These are phyloP conservation scores for Psococerastis gibbosa DNA, from an alignment of 2,888 invertebrate genomes.

Conservation along the genomic window DNA sequence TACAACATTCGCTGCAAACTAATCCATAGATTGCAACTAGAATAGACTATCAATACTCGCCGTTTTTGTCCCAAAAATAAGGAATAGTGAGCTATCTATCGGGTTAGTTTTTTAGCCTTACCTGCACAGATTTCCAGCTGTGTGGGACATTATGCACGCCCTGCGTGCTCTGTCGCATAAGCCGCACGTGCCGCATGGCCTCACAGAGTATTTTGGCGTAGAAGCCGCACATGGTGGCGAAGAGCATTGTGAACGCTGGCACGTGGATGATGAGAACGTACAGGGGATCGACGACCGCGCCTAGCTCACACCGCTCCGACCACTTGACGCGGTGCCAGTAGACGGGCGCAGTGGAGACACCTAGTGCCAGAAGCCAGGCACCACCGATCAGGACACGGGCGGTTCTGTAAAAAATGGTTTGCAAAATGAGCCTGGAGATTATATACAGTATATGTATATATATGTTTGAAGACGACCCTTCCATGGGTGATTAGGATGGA, in stretches of 20 bases:
- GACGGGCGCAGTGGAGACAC: slow-evolving; percentile 46
- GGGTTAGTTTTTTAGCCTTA: no score
- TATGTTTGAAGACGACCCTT: no score
- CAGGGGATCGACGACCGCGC: slow-evolving; percentile 9
- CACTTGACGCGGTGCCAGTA: slow-evolving; percentile 60
- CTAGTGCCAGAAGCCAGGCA: slow-evolving; percentile 46
- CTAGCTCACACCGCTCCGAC: slow-evolving; percentile 45
- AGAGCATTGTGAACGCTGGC: slow-evolving; percentile 51
- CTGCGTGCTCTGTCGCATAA: slow-evolving; percentile 38
- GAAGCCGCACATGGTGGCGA: slow-evolving; percentile 53
- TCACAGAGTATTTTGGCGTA: slow-evolving; percentile 64
- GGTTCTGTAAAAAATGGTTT: slow-evolving; percentile 26
- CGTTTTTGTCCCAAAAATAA: no score
- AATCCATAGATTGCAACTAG: no score
- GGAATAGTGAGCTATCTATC: no score
- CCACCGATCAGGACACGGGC: slow-evolving; percentile 40
- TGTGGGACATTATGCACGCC: slow-evolving; percentile 33
- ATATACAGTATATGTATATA: no score
- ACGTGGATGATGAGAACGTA: slow-evolving; percentile 10
- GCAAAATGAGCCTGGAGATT: no score
- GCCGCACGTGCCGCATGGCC: slow-evolving; percentile 49
- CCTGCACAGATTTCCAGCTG: slow-evolving; percentile 55
- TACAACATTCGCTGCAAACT: no score
- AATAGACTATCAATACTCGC: no score
- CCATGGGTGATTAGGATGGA: no score